Evolutionary conservation across 2,113 vertebrate genomes (phyloP).

Genomic region (Gymnorhina tibicen): DNA sequence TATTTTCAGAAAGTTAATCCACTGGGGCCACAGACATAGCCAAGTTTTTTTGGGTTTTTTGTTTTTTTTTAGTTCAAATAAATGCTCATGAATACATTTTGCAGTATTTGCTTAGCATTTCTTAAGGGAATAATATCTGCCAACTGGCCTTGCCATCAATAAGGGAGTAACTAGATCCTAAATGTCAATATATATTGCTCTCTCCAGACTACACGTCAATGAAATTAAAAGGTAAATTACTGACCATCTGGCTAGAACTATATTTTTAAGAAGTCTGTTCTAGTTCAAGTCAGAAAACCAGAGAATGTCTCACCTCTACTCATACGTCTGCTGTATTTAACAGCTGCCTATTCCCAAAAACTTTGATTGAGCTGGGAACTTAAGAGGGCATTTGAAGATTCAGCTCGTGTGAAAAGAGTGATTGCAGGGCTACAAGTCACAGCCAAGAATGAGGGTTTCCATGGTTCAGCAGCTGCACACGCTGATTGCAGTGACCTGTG

Average conservation of each 20-base stretch:
- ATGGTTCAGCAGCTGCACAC: background rate
- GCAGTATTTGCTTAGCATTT: background rate
- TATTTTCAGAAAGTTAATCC: slow-evolving; percentile 17
- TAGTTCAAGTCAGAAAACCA: background rate
- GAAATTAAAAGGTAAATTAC: slow-evolving; percentile 16
- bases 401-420: background rate
- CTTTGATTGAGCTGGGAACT: background rate
- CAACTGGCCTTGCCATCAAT: background rate
- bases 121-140: slow-evolving; percentile 6
- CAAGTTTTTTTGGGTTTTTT: background rate
- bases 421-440: background rate
- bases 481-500: background rate
- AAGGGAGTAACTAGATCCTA: slow-evolving; percentile 14
- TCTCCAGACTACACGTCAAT: slow-evolving; percentile 12
- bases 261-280: background rate
- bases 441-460: background rate
- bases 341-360: background rate
- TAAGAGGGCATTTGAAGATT: background rate
- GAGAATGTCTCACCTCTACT: background rate
- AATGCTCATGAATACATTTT: background rate
- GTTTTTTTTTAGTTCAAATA: background rate
- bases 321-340: background rate
- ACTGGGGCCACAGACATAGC: background rate
- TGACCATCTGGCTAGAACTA: background rate
- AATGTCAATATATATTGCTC: background rate